phyloP scores from a whole-genome alignment of 1,140 invertebrate species.

The Diabrotica undecimpunctata region DNA sequence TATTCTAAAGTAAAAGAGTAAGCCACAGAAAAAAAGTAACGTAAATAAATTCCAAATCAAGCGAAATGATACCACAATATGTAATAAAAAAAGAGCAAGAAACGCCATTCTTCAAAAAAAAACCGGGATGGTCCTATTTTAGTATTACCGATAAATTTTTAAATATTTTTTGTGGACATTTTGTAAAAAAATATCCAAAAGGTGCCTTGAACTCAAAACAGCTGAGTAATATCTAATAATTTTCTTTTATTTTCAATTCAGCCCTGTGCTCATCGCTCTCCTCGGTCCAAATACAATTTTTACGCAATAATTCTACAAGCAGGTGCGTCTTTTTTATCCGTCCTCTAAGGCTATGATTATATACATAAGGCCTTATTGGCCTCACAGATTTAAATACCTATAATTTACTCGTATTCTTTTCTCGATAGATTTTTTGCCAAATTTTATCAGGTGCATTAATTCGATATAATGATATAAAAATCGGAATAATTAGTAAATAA shows the following conservation, averaged over 20 bases:
- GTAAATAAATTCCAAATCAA: no score
- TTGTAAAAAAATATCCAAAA: background rate
- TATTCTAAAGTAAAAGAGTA: no score
- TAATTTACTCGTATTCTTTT: background rate
- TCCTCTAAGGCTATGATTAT: background rate
- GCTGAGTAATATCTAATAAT: background rate
- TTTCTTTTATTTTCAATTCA: background rate
- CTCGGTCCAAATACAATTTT: background rate
- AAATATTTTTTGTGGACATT: no score
- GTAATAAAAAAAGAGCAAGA: no score
- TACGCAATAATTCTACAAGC: background rate
- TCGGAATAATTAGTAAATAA: background rate
- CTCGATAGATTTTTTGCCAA: background rate
- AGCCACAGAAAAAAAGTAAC: no score
- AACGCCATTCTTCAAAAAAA: no score
- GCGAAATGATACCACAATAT: no score
- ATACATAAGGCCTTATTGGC: background rate
- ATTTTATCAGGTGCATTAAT: background rate
- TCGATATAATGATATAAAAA: background rate
- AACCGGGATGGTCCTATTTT: no score
- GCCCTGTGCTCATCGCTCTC: background rate
- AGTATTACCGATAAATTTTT: no score
- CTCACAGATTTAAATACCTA: slow-evolving; percentile 1
- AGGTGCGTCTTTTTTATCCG: background rate
- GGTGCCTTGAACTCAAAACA: background rate